A percentile compares a stretch with the other conserved stretches of the same genome.
These are phyloP conservation scores for Halocynthia roretzi DNA, from an alignment of 23 tunicate genomes.

Conservation along the genomic window DNA sequence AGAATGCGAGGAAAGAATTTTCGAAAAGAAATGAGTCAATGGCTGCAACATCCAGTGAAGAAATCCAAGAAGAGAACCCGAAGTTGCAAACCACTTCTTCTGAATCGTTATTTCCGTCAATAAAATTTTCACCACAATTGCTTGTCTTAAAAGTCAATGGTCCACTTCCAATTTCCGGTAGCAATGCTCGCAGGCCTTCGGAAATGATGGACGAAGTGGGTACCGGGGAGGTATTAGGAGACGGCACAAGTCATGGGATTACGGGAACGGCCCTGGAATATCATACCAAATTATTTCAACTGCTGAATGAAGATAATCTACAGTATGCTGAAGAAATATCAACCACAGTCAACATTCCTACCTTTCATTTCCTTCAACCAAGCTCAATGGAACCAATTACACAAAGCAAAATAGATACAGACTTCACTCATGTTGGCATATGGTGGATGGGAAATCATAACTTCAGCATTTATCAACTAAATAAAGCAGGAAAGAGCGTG, in stretches of 20 bases:
- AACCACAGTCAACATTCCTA: conserved; percentile 12
- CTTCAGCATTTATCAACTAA: conserved; percentile 40
- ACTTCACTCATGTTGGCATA: conserved; percentile 48
- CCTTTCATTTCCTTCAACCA: conserved; percentile 56
- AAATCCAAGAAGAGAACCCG: conserved; percentile 19
- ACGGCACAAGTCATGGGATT: conserved; percentile 46
- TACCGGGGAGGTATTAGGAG: conserved; percentile 46
- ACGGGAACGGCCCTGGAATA: conserved; percentile 30
- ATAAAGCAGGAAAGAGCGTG: conserved; percentile 34
- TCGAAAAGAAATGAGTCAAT: conserved; percentile 32
- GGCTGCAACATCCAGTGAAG: conserved; percentile 30
- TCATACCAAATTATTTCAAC: conserved; percentile 13
- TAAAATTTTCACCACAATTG: conserved; percentile 46
- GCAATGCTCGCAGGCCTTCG: background rate
- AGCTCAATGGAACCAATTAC: conserved; percentile 59
- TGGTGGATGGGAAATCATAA: conserved; percentile 65
- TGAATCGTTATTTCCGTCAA: conserved; percentile 8
- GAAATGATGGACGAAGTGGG: conserved; percentile 58
- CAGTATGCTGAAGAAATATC: conserved; percentile 19
- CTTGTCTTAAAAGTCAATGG: conserved; percentile 49
- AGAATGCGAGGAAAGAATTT: conserved; percentile 46
- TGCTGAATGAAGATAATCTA: conserved; percentile 33
- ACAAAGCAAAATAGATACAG: conserved; percentile 12
- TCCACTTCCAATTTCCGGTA: conserved; percentile 17
- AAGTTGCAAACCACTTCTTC: background rate